Evolutionary conservation across 2,797 vertebrate species (phyloP).

Genomic region (Poecilia gillii): DNA sequence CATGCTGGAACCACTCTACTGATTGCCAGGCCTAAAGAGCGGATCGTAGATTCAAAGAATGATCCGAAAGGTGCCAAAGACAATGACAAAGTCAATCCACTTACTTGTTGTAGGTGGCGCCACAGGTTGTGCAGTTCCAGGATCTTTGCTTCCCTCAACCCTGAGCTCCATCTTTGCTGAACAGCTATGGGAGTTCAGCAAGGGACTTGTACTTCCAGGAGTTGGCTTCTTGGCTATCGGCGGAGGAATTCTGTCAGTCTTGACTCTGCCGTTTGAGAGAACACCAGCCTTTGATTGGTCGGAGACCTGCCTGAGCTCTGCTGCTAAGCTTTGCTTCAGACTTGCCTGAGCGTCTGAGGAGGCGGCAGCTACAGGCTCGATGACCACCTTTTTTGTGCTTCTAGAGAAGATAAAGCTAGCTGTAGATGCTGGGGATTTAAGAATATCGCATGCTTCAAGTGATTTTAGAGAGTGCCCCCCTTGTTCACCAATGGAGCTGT

Average conservation of each 20-base stretch:
- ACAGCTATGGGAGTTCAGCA: conserved; percentile 49
- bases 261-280: conserved; percentile 72
- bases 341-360: conserved; percentile 83
- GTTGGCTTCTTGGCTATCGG: conserved; percentile 93
- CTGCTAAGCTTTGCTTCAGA: conserved; percentile 87
- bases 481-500: conserved; percentile 47
- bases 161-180: conserved; percentile 67
- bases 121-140: conserved; percentile 55
- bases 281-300: conserved; percentile 73
- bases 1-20: background rate
- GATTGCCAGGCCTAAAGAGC: background rate
- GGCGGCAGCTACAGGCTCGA: conserved; percentile 79
- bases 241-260: conserved; percentile 87
- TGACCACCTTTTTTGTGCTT: conserved; percentile 88
- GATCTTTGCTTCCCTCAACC: conserved; percentile 68
- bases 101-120: conserved; percentile 76
- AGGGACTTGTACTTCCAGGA: conserved; percentile 48
- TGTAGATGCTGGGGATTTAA: conserved; percentile 87
- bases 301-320: conserved; percentile 87
- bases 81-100: conserved; percentile 14
- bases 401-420: conserved; percentile 97
- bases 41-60: background rate
- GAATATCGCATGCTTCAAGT: conserved; percentile 65
- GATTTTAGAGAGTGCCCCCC: conserved; percentile 52
- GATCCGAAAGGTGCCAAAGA: background rate